phyloP scores from a whole-genome alignment of 1,140 invertebrate species.

The Thalassaphorura encarpata region DNA sequence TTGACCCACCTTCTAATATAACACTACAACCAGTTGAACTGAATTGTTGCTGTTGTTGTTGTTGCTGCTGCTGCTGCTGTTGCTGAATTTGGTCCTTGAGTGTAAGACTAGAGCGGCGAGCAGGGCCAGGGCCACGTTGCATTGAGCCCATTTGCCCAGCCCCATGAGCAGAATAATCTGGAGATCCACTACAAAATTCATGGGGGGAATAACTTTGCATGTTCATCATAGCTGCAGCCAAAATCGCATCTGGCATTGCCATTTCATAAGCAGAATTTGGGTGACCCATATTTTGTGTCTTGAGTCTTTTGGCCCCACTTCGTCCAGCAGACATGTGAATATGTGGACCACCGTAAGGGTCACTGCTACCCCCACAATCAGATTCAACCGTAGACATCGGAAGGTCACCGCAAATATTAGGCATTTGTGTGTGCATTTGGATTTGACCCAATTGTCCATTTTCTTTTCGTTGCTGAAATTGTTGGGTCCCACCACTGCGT shows the following conservation, averaged over 20 bases:
- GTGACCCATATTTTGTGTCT: slow-evolving; percentile 5
- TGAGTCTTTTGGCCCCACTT: no score
- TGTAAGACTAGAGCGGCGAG: slow-evolving; percentile 30
- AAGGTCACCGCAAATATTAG: slow-evolving; percentile 32
- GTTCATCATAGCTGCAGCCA: slow-evolving; percentile 32
- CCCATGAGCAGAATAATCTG: slow-evolving; percentile 12
- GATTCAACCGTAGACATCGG: slow-evolving; percentile 21
- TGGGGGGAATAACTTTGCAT: slow-evolving; percentile 18
- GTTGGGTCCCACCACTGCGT: no score
- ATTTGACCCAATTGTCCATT: slow-evolving; percentile 1
- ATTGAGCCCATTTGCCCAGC: neutral
- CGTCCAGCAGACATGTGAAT: no score
- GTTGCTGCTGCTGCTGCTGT: neutral
- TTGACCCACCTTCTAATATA: slow-evolving; percentile 21
- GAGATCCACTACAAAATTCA: neutral
- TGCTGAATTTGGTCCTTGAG: slow-evolving; percentile 27
- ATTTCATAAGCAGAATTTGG: slow-evolving; percentile 26
- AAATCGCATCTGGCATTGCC: slow-evolving; percentile 30
- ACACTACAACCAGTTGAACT: neutral
- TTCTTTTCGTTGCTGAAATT: neutral
- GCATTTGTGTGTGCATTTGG: slow-evolving; percentile 15
- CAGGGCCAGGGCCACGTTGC: slow-evolving; percentile 2
- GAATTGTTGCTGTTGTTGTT: no score
- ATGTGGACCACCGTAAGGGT: no score
- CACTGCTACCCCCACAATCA: neutral